Conservation (phyloP, 2,797 vertebrate genomes). For the Anguilla marmorata region DNA sequence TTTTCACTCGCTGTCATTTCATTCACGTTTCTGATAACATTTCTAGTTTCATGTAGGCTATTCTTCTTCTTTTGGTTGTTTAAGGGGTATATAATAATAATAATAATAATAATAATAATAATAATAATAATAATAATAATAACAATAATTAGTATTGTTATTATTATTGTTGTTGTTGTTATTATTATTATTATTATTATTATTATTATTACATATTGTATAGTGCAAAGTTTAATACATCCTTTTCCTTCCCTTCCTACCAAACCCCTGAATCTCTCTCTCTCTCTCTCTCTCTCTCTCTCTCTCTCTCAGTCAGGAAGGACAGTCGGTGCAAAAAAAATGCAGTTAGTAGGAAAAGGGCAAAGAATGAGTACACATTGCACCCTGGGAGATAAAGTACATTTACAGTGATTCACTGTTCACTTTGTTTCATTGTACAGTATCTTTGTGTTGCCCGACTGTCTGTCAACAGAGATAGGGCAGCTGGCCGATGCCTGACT, state of each 20-base stretch:
- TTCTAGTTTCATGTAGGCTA: not conserved
- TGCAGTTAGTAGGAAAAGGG: not conserved
- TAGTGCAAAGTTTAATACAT: not conserved
- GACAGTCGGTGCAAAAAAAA: not conserved
- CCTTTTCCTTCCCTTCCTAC: not conserved
- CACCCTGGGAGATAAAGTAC: not conserved
- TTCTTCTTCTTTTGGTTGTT: not conserved
- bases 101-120: conserved; percentile 2
- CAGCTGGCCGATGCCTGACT: not conserved
- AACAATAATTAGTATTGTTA: not conserved
- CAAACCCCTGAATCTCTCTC: not conserved
- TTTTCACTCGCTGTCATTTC: not conserved
- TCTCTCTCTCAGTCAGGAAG: conserved; percentile 14
- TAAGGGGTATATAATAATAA: not conserved
- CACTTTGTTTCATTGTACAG: not conserved
- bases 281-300: not conserved
- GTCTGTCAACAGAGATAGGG: not conserved
- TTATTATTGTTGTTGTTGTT: too few relatives aligned
- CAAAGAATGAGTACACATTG: not conserved
- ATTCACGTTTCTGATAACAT: not conserved
- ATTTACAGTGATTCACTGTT: not conserved
- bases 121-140: not conserved
- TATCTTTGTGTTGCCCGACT: not conserved
- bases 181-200: too few relatives aligned
- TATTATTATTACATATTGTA: not conserved